Percentiles rank a stretch among this genome's conserved stretches.
Evolutionary conservation across 2,797 vertebrate species (phyloP).

Genomic region (Fratercula arctica): DNA sequence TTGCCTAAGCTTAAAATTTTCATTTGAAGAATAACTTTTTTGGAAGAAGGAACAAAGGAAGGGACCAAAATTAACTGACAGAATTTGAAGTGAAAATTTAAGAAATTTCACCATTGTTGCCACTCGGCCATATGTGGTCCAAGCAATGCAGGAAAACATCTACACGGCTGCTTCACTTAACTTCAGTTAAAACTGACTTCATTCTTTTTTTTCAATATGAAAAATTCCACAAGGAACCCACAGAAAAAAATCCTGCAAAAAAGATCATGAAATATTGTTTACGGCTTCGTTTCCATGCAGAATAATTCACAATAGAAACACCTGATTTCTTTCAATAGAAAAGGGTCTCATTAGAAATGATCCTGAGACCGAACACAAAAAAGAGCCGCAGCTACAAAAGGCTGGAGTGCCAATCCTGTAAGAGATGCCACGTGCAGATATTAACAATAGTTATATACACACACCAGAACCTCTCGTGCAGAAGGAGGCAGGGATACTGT

Average conservation of each 20-base stretch:
- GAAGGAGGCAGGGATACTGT: not conserved
- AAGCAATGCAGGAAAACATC: not conserved
- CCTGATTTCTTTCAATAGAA: not conserved
- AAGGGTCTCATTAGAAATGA: not conserved
- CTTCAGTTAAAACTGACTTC: not conserved
- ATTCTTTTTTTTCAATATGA: not conserved
- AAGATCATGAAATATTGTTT: not conserved
- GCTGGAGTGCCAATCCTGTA: not conserved
- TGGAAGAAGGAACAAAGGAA: not conserved
- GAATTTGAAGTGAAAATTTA: not conserved
- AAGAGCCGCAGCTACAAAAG: not conserved
- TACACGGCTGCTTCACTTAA: not conserved
- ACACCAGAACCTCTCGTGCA: not conserved
- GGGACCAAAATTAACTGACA: not conserved
- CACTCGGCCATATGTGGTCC: rapidly evolving
- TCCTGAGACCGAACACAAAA: not conserved
- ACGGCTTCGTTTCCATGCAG: not conserved
- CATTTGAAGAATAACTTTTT: not conserved
- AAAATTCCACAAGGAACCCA: not conserved
- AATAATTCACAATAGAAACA: not conserved
- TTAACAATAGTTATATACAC: rapidly evolving
- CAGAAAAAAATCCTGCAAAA: not conserved
- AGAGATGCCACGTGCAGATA: not conserved
- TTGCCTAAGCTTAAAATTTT: not conserved
- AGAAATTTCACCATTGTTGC: not conserved